A percentile compares a stretch with the other conserved stretches of the same genome.
Evolutionary conservation across 2,888 invertebrate genomes (phyloP).

Genomic region (Hecatera dysodea): DNA sequence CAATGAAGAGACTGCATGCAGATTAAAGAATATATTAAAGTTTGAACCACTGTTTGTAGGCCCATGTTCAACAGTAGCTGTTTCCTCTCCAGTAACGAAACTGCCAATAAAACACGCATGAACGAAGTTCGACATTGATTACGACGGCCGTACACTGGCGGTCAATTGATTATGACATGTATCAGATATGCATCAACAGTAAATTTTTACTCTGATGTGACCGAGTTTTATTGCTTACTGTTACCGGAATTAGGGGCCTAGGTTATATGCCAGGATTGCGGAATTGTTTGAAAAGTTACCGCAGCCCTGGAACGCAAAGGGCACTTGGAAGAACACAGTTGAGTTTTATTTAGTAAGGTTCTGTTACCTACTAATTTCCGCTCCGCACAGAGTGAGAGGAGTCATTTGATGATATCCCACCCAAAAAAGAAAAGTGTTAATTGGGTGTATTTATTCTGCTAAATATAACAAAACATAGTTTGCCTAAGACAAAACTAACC

Average conservation of each 20-base stretch:
- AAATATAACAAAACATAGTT: background rate
- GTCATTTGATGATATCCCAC: too few species aligned
- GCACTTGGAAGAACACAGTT: too few species aligned
- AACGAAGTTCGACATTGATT: slow-evolving; percentile 22
- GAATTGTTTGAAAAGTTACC: too few species aligned
- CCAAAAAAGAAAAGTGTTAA: too few species aligned
- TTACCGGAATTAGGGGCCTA: background rate
- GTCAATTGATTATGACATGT: slow-evolving; percentile 49
- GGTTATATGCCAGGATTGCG: too few species aligned
- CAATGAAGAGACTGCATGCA: background rate
- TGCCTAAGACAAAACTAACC: too few species aligned
- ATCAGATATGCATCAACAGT: slow-evolving; percentile 13
- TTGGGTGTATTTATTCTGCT: background rate
- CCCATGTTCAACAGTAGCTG: background rate
- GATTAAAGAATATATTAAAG: too few species aligned
- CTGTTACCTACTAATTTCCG: too few species aligned
- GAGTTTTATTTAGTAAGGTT: too few species aligned
- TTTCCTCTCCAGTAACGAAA: background rate
- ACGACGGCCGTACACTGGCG: slow-evolving; percentile 17
- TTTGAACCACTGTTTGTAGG: background rate
- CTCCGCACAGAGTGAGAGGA: too few species aligned
- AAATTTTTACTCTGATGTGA: background rate
- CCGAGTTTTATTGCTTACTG: background rate
- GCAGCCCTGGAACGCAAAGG: too few species aligned
- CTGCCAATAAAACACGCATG: background rate